These are phyloP conservation scores for Lordiphosa mommai DNA, from an alignment of 1,140 invertebrate genomes.

Conservation along the genomic window DNA sequence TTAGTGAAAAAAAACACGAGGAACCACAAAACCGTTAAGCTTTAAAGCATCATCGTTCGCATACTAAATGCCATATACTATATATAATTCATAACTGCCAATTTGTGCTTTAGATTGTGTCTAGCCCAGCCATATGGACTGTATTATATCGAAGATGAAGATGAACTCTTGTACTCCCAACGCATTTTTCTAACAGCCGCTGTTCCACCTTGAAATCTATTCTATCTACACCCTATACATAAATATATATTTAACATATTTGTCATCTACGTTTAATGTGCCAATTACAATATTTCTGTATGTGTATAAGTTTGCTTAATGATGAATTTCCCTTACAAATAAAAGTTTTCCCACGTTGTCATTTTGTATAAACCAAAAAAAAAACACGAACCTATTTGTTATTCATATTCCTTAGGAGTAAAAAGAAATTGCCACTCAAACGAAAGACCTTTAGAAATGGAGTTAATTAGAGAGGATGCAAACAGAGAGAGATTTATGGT, in stretches of 20 bases:
- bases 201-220: conserved; percentile 40
- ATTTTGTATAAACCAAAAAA: conserved; percentile 48
- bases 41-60: conserved; percentile 52
- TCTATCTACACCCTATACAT: conserved; percentile 14
- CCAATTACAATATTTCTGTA: conserved; percentile 59
- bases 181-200: conserved; percentile 37
- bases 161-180: conserved; percentile 19
- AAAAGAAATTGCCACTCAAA: conserved; percentile 64
- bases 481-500: background rate
- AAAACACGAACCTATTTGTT: conserved; percentile 32
- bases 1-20: conserved; percentile 46
- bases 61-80: conserved; percentile 43
- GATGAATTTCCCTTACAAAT: conserved; percentile 54
- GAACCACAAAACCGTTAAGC: conserved; percentile 34
- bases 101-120: conserved; percentile 50
- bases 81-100: conserved; percentile 54
- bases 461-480: background rate
- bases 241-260: conserved; percentile 50
- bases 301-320: conserved; percentile 61
- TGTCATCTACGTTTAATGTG: conserved; percentile 70
- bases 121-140: conserved; percentile 59
- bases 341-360: conserved; percentile 73
- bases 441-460: conserved; percentile 45
- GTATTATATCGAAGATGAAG: conserved; percentile 53
- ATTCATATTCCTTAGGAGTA: conserved; percentile 60